Evolutionary conservation across 2,888 invertebrate species (phyloP), one percentile per base, ranked within the genome.

Genomic region (Crematogaster levior): DNA sequence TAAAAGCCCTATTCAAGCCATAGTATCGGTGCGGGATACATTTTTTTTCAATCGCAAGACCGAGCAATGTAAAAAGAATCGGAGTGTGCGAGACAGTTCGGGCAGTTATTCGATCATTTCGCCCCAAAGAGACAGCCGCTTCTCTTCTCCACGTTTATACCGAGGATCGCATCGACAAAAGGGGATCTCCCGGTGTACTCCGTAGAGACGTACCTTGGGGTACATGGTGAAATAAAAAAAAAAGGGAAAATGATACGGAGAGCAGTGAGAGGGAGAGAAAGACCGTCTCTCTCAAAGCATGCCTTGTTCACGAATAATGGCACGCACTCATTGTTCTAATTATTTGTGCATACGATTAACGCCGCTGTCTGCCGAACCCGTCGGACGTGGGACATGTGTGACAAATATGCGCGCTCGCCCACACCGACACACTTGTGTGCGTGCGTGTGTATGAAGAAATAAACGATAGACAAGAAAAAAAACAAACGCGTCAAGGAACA

Each of bases 321-420:
- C 92, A 91, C 91, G 89, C 89, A 91, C 90, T 93, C 93, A 94
- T 94, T 94, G 94, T 94, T 94, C 94, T 94, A 93, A 94, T 94
- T 94, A 94, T 94, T 94, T 93, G 91, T 92, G 94, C 94, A 94
- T 93, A 92, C 93, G 93, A 94, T 94, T 94, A 94, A 93, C 92
- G 91, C 92, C 85, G 86, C 85, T 89, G 90, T 91, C 90, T 89
- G 88, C 89, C 91, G 84, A 88, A 83, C 86, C 83, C 84, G 72
- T 60, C 58, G 83, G 60, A 84, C 87, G 86, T 88, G 87, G 79
- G 75, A 75, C 82, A 79, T 90, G 85, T 88, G 87, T 85, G 90
- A 88, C 88, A 85, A 89, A 84, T 84, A 83, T 85, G 85, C 81
- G 72, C 70, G 83, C 65, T 68, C 79, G 89, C 48, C 74, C 70